phyloP scores from a whole-genome alignment of 2,113 vertebrate species.

The Salvator merianae region DNA sequence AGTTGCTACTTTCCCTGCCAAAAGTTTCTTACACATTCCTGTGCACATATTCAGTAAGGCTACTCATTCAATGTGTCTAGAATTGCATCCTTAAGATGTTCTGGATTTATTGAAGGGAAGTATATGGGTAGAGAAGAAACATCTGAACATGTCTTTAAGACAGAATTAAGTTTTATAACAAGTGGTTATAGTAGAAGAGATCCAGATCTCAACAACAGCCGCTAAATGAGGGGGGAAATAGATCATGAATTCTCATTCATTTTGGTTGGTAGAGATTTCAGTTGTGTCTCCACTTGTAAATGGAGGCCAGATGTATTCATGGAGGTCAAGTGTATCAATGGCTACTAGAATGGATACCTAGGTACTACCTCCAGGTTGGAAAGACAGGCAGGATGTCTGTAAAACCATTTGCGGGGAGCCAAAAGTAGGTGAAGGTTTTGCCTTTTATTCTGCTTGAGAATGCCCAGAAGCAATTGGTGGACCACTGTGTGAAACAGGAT shows the following conservation, averaged over 20 bases:
- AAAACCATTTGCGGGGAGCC: no score
- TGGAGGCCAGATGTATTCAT: no score
- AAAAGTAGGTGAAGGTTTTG: no score
- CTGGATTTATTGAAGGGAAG: neutral
- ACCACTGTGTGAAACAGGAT: no score
- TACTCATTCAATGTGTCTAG: neutral
- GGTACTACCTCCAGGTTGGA: no score
- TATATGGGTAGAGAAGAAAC: neutral
- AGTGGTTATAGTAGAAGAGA: rapidly evolving
- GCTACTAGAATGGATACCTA: no score
- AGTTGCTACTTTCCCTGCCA: neutral
- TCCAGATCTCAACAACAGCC: neutral
- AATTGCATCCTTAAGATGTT: neutral
- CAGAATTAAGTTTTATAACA: neutral
- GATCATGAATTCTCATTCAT: neutral
- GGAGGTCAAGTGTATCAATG: no score
- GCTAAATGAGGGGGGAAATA: neutral
- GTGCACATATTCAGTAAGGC: neutral
- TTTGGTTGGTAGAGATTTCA: neutral
- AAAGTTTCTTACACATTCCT: neutral
- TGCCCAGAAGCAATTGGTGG: no score
- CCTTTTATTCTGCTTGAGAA: no score
- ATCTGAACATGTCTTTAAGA: neutral
- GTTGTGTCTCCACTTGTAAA: no score
- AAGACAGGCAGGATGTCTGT: no score